These are phyloP conservation scores for Cololabis saira DNA, from an alignment of 2,113 vertebrate species.

Conservation along the genomic window DNA sequence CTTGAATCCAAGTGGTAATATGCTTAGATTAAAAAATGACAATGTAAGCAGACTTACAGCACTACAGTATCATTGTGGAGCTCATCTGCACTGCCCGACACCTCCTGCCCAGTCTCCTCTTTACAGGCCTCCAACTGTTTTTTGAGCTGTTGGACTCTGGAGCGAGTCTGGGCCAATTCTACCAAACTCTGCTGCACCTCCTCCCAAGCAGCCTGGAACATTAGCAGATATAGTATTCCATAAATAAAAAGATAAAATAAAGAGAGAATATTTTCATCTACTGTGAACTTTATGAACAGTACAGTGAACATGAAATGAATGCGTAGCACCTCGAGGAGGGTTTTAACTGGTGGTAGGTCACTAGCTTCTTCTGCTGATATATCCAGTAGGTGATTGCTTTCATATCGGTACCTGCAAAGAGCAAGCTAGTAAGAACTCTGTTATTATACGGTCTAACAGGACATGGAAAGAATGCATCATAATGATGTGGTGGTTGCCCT, in stretches of 20 bases:
- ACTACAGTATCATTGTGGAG: conserved; percentile 55
- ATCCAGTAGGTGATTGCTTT: conserved; percentile 74
- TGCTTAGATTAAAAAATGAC: too few relatives aligned
- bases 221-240: conserved; percentile 15
- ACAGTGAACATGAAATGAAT: neutral
- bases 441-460: neutral
- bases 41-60: conserved; percentile 53
- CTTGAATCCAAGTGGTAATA: too few relatives aligned
- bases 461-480: neutral
- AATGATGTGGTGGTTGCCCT: neutral
- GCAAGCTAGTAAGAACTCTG: neutral
- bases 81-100: conserved; percentile 51
- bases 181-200: conserved; percentile 75
- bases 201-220: conserved; percentile 79
- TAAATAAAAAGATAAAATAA: conserved; percentile 2
- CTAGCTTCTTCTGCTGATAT: conserved; percentile 60
- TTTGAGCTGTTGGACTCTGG: conserved; percentile 55
- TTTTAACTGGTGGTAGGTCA: conserved; percentile 75
- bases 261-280: neutral
- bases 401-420: conserved; percentile 73
- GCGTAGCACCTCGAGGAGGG: conserved; percentile 77
- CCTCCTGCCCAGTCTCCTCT: conserved; percentile 62
- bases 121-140: conserved; percentile 55
- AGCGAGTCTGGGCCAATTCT: conserved; percentile 67
- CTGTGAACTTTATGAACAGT: neutral